These are phyloP conservation scores for Troides helena DNA, from an alignment of 2,888 invertebrate genomes.

Conservation along the genomic window DNA sequence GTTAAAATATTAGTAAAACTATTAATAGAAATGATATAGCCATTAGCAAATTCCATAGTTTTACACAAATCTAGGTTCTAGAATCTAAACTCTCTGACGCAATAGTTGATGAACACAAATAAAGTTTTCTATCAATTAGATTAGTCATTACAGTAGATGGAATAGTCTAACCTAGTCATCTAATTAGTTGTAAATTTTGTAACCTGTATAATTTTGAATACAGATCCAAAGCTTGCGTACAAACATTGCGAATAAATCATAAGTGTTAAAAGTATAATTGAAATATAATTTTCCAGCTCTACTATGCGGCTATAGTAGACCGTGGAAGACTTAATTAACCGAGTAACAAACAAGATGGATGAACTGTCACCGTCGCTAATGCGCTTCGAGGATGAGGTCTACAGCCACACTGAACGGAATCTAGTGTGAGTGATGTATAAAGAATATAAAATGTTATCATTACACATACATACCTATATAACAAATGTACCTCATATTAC, in stretches of 20 bases:
- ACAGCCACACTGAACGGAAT: constrained; percentile 33
- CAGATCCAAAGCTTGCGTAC: neutral
- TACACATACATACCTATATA: neutral
- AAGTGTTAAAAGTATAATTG: constrained; percentile 19
- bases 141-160: too few relatives aligned
- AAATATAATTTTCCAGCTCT: constrained; percentile 22
- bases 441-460: neutral
- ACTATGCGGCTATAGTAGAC: constrained; percentile 32
- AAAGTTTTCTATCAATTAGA: too few relatives aligned
- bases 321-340: constrained; percentile 64
- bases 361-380: constrained; percentile 71
- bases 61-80: neutral
- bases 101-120: too few relatives aligned
- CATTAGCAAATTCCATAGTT: neutral
- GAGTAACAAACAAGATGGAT: constrained; percentile 74
- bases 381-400: constrained; percentile 48
- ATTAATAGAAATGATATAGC: neutral
- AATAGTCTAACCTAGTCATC: neutral
- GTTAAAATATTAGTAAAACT: neutral
- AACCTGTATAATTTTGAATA: neutral
- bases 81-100: too few relatives aligned
- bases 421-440: constrained; percentile 1
- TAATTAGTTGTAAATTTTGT: neutral
- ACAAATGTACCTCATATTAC: too few relatives aligned
- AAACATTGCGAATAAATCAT: neutral